A percentile compares a stretch with the other conserved stretches of the same genome.
Conservation (phyloP, 2,888 invertebrate genomes). For the Xestia sexstrigata region DNA sequence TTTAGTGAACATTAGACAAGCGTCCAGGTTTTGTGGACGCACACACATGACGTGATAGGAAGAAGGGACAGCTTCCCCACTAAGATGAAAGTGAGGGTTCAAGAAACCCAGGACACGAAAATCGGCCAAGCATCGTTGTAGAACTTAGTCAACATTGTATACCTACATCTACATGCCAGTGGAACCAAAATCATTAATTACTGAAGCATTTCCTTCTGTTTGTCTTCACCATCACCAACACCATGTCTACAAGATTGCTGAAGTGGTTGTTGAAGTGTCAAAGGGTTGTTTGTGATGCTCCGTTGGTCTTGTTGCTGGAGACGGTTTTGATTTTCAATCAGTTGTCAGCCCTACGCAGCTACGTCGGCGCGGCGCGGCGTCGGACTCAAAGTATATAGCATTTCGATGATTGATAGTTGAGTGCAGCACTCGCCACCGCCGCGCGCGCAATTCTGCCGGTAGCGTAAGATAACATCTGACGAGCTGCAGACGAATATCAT, state of each 20-base stretch:
- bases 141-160: neutral
- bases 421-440: neutral
- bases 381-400: neutral
- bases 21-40: neutral
- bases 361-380: neutral
- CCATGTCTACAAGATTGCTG: neutral
- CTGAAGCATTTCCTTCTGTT: conserved; percentile 6
- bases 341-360: neutral
- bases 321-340: neutral
- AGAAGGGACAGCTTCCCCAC: neutral
- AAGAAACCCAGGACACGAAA: neutral
- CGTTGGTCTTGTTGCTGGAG: neutral
- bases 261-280: conserved; percentile 11
- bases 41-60: neutral
- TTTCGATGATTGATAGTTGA: conserved; percentile 21
- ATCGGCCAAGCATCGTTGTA: neutral
- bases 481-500: neutral
- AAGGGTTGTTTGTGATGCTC: neutral
- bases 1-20: neutral
- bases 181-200: neutral
- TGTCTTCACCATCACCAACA: neutral
- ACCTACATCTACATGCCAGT: neutral
- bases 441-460: neutral
- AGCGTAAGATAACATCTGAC: neutral
- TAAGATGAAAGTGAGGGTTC: neutral